Conservation (phyloP, 2,888 invertebrate genomes). For the Ametastegia equiseti region DNA sequence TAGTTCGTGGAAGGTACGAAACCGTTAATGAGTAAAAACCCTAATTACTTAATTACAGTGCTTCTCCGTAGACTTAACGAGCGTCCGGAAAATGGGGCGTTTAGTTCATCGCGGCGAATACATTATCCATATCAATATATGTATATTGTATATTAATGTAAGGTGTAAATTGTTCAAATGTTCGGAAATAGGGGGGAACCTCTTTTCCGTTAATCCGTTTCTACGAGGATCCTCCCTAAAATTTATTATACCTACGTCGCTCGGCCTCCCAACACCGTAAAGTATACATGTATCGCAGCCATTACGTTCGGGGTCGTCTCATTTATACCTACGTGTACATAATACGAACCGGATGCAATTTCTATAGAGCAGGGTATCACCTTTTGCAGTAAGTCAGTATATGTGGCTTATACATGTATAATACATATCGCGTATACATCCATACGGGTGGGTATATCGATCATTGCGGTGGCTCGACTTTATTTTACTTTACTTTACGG, state of each 20-base stretch:
- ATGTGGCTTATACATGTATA: neutral
- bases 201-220: neutral
- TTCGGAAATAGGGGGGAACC: neutral
- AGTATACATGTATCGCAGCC: neutral
- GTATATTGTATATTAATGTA: neutral
- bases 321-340: neutral
- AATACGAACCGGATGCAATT: constrained; percentile 37
- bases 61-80: neutral
- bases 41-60: neutral
- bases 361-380: constrained; percentile 22
- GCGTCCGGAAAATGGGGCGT: neutral
- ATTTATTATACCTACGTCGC: constrained; percentile 5
- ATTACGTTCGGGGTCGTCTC: neutral
- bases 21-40: neutral
- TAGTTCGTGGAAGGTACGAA: neutral
- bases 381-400: constrained; percentile 1
- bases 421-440: neutral
- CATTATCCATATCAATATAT: neutral
- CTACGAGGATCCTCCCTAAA: neutral
- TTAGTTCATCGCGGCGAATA: neutral
- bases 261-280: neutral
- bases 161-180: constrained; percentile 4
- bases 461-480: neutral
- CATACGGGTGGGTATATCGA: neutral
- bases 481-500: no score